Evolutionary conservation across 2,888 invertebrate species (phyloP), one percentile per base, ranked within the genome.

Genomic region (Luperina testacea): DNA sequence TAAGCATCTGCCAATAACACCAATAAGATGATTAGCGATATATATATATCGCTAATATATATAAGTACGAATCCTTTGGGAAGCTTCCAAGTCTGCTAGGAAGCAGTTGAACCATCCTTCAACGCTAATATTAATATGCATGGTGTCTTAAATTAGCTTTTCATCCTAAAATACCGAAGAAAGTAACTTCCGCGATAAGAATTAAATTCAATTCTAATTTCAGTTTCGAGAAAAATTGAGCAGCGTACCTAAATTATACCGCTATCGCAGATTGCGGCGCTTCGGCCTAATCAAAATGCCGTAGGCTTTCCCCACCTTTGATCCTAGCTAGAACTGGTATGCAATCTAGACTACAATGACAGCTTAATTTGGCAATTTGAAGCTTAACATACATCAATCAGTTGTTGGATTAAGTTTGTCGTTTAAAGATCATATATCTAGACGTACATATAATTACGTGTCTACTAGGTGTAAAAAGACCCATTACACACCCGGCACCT

Each of bases 291-390:
- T 84, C 83, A 82, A 82, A 73, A 82, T 75, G 65, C 75, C 75
- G 77, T 77, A 73, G 42, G 77, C 86, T 72, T 76, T 61, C 51
- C 63, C 67, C 75, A 71, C 83, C 77, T 84, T 82, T 82, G 75
- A 71, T 73, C 67, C 42, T 53, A 64, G 64, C 17, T 27, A 38
- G 53, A 72, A 77, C 73, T 77, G 27, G 53, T 45, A 67, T 57
- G 70, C 53, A 78, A 82, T 82, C 57, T 78, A 64, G 75, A 82
- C 32, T 74, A 78, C 78, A 86, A 77, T 72, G 64, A 48, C 45
- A 59, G 61, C 32, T 82, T 82, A 63, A 75, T 77, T 85, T 53
- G 42, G 48, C 27, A n/a, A 63, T 69, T 45, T 59, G n/a, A 65
- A 17, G 53, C 48, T 75, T 71, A 15, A 57, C 7, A 48, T 48